phyloP scores from a whole-genome alignment of 2,888 invertebrate genomes.

The Carcina quercana region DNA sequence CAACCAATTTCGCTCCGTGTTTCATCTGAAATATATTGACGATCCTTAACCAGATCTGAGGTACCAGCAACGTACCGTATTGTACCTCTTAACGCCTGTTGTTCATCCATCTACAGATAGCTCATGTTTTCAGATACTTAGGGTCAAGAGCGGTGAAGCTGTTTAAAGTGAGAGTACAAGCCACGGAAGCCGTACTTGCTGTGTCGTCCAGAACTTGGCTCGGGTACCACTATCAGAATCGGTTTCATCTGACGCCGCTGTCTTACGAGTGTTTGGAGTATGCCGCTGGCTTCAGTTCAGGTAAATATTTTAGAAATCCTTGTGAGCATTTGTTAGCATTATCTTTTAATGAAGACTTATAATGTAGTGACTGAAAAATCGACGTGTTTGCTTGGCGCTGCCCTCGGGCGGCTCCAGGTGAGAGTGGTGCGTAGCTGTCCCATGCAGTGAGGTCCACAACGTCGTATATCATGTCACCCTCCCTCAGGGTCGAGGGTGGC shows the following conservation, averaged over 20 bases:
- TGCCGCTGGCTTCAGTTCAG: slow-evolving; percentile 95
- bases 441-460: slow-evolving; percentile 74
- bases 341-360: too few relatives aligned
- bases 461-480: slow-evolving; percentile 76
- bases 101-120: not conserved
- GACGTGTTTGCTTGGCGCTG: slow-evolving; percentile 49
- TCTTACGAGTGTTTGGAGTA: slow-evolving; percentile 98
- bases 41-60: slow-evolving; percentile 71
- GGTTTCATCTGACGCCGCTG: slow-evolving; percentile 95
- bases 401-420: slow-evolving; percentile 39
- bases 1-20: slow-evolving; percentile 69
- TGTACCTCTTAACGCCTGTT: not conserved
- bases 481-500: slow-evolving; percentile 67
- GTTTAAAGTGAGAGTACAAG: slow-evolving; percentile 96
- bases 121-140: slow-evolving; percentile 76
- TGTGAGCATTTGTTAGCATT: not conserved
- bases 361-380: too few relatives aligned
- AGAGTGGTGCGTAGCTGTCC: slow-evolving; percentile 67
- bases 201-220: slow-evolving; percentile 99
- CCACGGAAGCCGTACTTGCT: slow-evolving; percentile 96
- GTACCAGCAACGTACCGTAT: slow-evolving; percentile 11
- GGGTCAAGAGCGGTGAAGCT: slow-evolving; percentile 97
- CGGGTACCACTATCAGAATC: slow-evolving; percentile 98
- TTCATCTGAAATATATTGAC: slow-evolving; percentile 76
- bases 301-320: slow-evolving; percentile 26